These are phyloP conservation scores for Conus ventricosus DNA, from an alignment of 1,140 invertebrate genomes.

Conservation along the genomic window DNA sequence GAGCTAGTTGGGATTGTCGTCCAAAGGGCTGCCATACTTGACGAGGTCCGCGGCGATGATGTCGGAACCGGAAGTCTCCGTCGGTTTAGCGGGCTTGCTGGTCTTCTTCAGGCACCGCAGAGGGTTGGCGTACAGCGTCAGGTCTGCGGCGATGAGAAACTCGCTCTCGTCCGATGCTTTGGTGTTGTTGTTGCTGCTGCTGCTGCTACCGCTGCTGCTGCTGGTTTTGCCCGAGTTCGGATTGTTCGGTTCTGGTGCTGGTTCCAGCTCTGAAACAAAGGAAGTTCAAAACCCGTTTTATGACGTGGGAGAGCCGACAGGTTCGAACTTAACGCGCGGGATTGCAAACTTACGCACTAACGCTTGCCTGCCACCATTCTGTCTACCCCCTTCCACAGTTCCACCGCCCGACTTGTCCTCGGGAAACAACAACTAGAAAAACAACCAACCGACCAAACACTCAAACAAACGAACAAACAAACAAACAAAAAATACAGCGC, in stretches of 20 bases:
- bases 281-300: no score
- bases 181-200: neutral
- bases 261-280: neutral
- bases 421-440: no score
- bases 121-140: conserved; percentile 49
- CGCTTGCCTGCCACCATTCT: no score
- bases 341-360: no score
- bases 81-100: conserved; percentile 1
- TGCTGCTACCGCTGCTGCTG: neutral
- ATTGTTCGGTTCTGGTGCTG: neutral
- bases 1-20: conserved; percentile 16
- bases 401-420: no score
- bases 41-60: conserved; percentile 49
- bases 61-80: neutral
- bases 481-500: no score
- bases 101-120: conserved; percentile 27
- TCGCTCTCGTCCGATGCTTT: conserved; percentile 19
- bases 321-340: no score
- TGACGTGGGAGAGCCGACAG: no score
- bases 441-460: no score
- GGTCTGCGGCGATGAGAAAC: conserved; percentile 45
- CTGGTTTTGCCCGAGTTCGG: neutral
- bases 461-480: no score
- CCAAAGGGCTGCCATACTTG: conserved; percentile 52
- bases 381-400: no score